A percentile compares a stretch with the other conserved stretches of the same genome.
Evolutionary conservation across 1,140 invertebrate species (phyloP).

Genomic region (Sitobion miscanthi): DNA sequence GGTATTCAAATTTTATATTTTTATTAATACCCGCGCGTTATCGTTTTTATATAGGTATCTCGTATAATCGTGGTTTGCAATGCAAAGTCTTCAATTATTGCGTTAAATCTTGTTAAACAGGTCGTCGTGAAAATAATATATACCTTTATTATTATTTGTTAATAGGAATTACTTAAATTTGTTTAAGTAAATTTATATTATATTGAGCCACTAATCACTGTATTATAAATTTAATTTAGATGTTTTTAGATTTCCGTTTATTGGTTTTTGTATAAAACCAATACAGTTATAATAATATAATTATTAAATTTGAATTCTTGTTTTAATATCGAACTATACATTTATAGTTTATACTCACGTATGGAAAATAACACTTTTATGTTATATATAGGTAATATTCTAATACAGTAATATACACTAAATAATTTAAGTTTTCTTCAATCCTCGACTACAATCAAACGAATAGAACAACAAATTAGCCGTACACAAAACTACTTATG

Average conservation of each 20-base stretch:
- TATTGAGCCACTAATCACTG: background rate
- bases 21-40: conserved; percentile 1
- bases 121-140: background rate
- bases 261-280: background rate
- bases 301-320: background rate
- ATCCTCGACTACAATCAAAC: background rate
- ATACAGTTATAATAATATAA: background rate
- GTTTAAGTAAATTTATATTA: background rate
- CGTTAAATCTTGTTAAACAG: background rate
- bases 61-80: background rate
- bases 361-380: background rate
- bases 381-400: too few species aligned
- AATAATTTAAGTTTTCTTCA: background rate
- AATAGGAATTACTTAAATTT: background rate
- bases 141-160: background rate
- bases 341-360: background rate
- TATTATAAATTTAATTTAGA: conserved; percentile 9
- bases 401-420: background rate
- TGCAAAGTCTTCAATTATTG: background rate
- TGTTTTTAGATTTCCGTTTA: background rate
- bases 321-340: background rate
- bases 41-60: background rate
- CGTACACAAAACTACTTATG: background rate
- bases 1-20: conserved; percentile 10
- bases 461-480: background rate